Evolutionary conservation across 2,888 invertebrate genomes (phyloP), one percentile per base, ranked within the genome.

Genomic region (Macrophya annulata): DNA sequence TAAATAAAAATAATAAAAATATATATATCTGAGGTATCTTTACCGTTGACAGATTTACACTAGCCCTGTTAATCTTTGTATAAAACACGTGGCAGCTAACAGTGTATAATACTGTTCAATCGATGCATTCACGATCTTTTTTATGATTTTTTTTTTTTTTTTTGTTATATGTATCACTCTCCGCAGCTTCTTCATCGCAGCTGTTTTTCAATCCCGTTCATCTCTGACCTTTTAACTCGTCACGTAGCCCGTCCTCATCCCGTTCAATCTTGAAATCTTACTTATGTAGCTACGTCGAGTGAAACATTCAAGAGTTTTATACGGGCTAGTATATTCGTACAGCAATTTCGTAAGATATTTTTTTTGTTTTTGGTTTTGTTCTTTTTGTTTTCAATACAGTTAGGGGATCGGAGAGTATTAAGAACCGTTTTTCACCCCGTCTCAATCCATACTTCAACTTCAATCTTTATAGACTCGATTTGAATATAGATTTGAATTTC

Each of bases 191-290:
- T 59, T 62, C 62, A 15, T 68, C 68, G 83, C 48, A 31, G 31
- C 45, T 37, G 68, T 68, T 43, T 45, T 68, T 62, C 59, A 43
- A 83, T 48, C 71, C 71, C 68, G 25, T 68, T 83, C 83, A 83
- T 83, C 68, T 83, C 68, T 83, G 83, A 83, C 83, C 83, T 83
- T 71, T 81, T 45, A 83, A 71, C 37, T 71, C 68, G 83, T 83
- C 83, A 83, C 83, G 83, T 83, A 83, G 83, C 37, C 68, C 81
- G 43, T 81, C 17, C 62, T 81, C 81, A 43, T 62, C 62, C 17
- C 62, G 65, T 43, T 81, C 40, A 65, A 81, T 81, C 81, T 65
- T 81, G 40, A 62, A 81, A 81, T 62, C 40, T 55, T 31, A 77
- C 51, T 25, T 62, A 62, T n/a, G n/a, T 12, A 25, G 62, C 62